Conservation (phyloP, 2,888 invertebrate genomes). For the Imbricaverruca yamaguchii region DNA sequence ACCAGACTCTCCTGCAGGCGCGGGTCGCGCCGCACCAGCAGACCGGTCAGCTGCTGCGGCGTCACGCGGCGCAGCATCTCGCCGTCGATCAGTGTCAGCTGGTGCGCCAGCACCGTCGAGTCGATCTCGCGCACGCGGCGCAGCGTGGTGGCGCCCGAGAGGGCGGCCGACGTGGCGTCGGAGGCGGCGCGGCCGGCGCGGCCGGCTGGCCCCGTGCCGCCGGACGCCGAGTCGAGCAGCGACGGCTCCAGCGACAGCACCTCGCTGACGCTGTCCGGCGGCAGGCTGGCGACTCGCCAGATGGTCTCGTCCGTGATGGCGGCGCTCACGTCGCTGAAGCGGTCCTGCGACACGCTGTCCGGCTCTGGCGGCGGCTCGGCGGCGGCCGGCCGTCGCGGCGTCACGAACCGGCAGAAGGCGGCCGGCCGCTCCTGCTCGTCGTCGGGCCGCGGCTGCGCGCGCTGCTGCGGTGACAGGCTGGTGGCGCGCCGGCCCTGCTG, state of each 20-base stretch:
- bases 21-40: not conserved
- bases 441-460: constrained; percentile 41
- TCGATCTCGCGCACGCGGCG: constrained; percentile 48
- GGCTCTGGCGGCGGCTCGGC: not conserved
- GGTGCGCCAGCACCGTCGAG: constrained; percentile 48
- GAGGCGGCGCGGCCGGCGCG: not conserved
- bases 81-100: constrained; percentile 49
- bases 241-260: constrained; percentile 4
- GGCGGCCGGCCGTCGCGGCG: not conserved
- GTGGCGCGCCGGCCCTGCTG: constrained; percentile 47
- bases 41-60: not conserved
- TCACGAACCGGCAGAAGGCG: constrained; percentile 3
- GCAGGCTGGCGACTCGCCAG: not conserved
- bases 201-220: not conserved
- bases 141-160: not conserved
- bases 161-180: not conserved
- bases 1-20: not conserved
- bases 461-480: constrained; percentile 46
- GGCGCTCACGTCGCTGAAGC: not conserved
- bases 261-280: not conserved
- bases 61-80: constrained; percentile 35
- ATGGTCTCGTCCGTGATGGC: not conserved
- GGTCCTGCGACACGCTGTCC: not conserved
- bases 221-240: not conserved
- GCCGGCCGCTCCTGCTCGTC: not conserved